These are phyloP conservation scores for Ephestia elutella DNA, from an alignment of 1,140 invertebrate genomes.

Conservation along the genomic window DNA sequence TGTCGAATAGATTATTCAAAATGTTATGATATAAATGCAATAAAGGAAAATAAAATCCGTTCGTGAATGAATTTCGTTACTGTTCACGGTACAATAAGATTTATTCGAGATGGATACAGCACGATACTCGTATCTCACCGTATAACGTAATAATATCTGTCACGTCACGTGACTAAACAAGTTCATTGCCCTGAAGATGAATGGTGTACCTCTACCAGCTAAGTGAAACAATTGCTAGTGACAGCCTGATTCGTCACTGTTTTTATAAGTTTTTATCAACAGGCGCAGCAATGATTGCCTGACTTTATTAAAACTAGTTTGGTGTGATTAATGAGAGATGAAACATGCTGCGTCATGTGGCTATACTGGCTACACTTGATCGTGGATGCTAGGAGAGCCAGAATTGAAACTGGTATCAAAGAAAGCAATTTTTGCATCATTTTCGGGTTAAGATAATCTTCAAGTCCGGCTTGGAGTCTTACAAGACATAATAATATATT, in stretches of 20 bases:
- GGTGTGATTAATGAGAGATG: conserved; percentile 17
- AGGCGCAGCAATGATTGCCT: conserved; percentile 6
- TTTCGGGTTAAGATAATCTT: too few relatives aligned
- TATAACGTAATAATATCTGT: conserved; percentile 3
- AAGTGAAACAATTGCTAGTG: conserved; percentile 24
- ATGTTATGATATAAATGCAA: too few relatives aligned
- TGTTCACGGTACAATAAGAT: background rate
- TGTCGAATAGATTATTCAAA: too few relatives aligned
- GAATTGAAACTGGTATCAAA: background rate
- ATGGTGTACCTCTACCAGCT: conserved; percentile 1
- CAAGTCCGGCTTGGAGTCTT: too few relatives aligned
- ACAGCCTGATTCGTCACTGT: conserved; percentile 26
- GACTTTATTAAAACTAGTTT: conserved; percentile 15
- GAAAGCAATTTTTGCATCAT: background rate
- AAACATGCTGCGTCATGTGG: conserved; percentile 8
- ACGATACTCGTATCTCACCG: background rate
- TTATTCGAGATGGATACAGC: background rate
- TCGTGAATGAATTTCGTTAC: background rate
- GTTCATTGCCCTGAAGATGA: conserved; percentile 6
- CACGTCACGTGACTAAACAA: conserved; percentile 1
- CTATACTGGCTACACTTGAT: background rate
- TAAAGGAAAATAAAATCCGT: background rate
- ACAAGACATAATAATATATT: too few relatives aligned
- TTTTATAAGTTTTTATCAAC: conserved; percentile 17
- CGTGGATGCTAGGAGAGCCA: background rate